Percentiles rank a stretch among this genome's conserved stretches.
Conservation (phyloP, 2,113 vertebrate genomes). For the Dromaius novaehollandiae region DNA sequence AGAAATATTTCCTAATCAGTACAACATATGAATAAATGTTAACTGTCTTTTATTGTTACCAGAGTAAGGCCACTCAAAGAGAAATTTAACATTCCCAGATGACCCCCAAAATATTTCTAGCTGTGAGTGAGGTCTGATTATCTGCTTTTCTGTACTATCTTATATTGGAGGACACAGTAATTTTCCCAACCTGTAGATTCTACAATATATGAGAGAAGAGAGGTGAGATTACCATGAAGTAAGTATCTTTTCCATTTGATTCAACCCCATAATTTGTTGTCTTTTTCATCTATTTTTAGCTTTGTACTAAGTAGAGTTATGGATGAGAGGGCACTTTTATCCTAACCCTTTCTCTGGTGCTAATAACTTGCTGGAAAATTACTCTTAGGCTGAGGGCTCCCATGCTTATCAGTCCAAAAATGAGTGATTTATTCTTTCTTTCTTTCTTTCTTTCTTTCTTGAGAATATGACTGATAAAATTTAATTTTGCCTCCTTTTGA, state of each 20-base stretch:
- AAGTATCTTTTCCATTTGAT: neutral
- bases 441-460: neutral
- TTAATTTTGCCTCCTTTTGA: neutral
- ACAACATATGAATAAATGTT: slow-evolving; percentile 86
- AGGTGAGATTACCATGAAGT: neutral
- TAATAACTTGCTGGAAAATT: neutral
- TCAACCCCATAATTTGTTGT: neutral
- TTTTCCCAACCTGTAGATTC: neutral
- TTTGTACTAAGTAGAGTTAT: neutral
- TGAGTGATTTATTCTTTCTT: neutral
- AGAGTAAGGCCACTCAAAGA: slow-evolving; percentile 83
- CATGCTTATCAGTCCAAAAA: neutral
- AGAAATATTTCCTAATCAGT: slow-evolving; percentile 85
- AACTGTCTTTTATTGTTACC: slow-evolving; percentile 79
- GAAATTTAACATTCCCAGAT: slow-evolving; percentile 10
- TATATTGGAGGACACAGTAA: neutral
- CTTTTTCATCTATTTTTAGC: neutral
- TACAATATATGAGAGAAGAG: neutral
- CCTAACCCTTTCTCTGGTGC: neutral
- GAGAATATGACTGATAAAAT: neutral
- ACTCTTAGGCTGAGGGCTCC: neutral
- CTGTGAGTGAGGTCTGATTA: slow-evolving; percentile 27
- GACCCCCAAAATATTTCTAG: neutral
- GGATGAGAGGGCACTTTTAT: neutral
- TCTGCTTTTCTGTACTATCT: neutral